Conservation (phyloP, 2,888 invertebrate species). For the Tetranychus piercei region DNA sequence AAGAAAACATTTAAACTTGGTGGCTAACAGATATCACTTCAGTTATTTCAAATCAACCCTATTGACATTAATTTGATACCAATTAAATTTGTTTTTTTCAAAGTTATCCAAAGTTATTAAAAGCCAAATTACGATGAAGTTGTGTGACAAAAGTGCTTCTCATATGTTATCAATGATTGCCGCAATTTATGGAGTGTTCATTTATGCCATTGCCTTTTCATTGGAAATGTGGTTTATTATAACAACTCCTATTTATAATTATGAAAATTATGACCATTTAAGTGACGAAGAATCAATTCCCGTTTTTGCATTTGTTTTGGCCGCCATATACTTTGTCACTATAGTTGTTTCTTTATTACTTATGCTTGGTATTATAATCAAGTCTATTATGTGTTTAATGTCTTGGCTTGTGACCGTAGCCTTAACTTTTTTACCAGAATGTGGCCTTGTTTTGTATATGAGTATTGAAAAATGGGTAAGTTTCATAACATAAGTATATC, state of each 20-base stretch:
- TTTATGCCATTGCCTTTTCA: constrained; percentile 14
- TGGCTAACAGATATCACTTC: too few species aligned
- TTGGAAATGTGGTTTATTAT: constrained; percentile 16
- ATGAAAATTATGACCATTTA: not conserved
- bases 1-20: too few species aligned
- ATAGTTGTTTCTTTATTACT: constrained; percentile 18
- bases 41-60: too few species aligned
- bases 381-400: constrained; percentile 33
- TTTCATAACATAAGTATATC: not conserved
- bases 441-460: constrained; percentile 41
- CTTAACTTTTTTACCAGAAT: constrained; percentile 39
- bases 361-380: constrained; percentile 16
- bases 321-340: constrained; percentile 20
- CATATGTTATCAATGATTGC: constrained; percentile 14
- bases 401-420: constrained; percentile 40
- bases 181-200: constrained; percentile 13
- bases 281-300: constrained; percentile 13
- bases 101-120: too few species aligned
- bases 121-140: not conserved
- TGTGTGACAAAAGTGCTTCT: constrained; percentile 12
- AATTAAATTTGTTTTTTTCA: too few species aligned
- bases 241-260: constrained; percentile 2
- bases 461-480: constrained; percentile 41
- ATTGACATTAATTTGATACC: too few species aligned
- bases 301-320: constrained; percentile 17